Evolutionary conservation across 2,113 vertebrate species (phyloP), one percentile per base, ranked within the genome.

Genomic region (Poeciliopsis turrubarensis): DNA sequence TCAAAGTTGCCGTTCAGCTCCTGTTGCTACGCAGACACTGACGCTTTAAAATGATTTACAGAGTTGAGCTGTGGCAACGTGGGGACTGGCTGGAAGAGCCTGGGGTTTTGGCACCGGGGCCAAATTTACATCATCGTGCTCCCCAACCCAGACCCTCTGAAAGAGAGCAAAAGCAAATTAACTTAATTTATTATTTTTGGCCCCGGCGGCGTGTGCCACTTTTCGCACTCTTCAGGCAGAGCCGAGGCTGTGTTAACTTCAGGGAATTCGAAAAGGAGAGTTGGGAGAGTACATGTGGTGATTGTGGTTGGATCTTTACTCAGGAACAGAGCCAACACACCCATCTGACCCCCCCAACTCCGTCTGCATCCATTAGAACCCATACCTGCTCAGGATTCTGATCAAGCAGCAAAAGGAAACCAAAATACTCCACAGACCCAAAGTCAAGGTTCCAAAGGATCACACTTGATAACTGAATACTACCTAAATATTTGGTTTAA

Each of bases 131-230:
- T 81, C 66, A 54, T 77, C 82, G 66, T 67, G 51, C 76, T 54
- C 71, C 39, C 72, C 70, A 75, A 17, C 39, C 73, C 73, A 68
- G 4, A 26, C 13, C 77, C 75, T 72, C 14, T 64, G 73, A 71
- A 78, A 76, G 73, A 84, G 73, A 89, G 73, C 17, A 78, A 88
- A 83, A 81, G 84, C 81, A 91, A 91, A 93, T 89, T 86, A 78
- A 87, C 74, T 89, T 89, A 86, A 92, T 91, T 86, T 93, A 90
- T 94, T 94, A 90, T 90, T 91, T 91, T 91, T 93, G 92, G 92
- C 93, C 77, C 74, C 11, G 1, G 70, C 70, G 29, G 70, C 71
- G 3, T 80, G 79, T 88, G 83, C 76, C 90, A 80, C 79, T 83
- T 86, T 86, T 90, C 68, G n/a, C 85, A 87, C 87, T 79, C 85